A percentile compares a stretch with the other conserved stretches of the same genome.
phyloP scores from a whole-genome alignment of 2,888 invertebrate species.

The Aricia artaxerxes region DNA sequence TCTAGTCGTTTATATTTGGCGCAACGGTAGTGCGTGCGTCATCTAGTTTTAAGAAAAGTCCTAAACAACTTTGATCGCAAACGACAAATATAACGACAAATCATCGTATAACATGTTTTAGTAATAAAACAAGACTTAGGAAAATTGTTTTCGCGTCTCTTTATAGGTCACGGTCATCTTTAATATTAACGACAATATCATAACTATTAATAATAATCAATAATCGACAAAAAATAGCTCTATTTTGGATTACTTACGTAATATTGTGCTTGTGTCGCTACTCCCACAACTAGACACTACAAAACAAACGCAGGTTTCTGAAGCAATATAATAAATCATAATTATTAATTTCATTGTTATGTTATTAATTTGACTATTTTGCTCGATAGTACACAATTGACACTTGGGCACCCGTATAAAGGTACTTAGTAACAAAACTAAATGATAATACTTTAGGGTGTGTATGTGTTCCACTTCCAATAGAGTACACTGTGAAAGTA shows the following conservation, averaged over 20 bases:
- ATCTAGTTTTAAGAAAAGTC: too few species aligned
- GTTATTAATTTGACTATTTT: too few species aligned
- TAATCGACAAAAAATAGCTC: background rate
- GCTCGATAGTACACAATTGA: too few species aligned
- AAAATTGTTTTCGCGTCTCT: background rate
- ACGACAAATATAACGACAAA: too few species aligned
- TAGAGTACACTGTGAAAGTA: too few species aligned
- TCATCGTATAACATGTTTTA: background rate
- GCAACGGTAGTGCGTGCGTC: too few species aligned
- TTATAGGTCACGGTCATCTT: background rate
- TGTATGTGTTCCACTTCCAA: too few species aligned
- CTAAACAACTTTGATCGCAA: background rate
- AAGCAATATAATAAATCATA: background rate
- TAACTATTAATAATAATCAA: slow-evolving; percentile 1
- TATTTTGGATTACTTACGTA: slow-evolving; percentile 2
- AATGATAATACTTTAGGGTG: too few species aligned
- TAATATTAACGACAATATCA: background rate
- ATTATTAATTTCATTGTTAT: background rate
- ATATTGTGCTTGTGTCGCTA: background rate
- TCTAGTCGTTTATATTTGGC: too few species aligned
- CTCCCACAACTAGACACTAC: background rate
- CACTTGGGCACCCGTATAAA: too few species aligned
- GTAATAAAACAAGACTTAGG: background rate
- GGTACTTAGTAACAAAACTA: too few species aligned
- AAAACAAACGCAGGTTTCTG: background rate